Percentiles rank a stretch among this genome's conserved stretches.
Evolutionary conservation across 2,113 vertebrate genomes (phyloP).

Genomic region (Bostrychus sinensis): DNA sequence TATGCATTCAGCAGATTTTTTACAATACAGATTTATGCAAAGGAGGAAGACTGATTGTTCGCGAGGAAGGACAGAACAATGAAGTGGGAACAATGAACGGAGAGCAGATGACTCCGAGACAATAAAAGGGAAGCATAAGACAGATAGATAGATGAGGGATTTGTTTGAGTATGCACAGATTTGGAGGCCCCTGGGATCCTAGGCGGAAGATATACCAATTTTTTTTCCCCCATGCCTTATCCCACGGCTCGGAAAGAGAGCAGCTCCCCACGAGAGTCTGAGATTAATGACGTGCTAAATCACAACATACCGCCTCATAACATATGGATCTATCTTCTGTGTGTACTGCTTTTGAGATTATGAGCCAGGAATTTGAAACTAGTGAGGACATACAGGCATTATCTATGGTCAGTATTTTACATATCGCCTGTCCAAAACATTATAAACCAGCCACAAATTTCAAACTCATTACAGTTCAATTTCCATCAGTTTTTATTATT

Average conservation of each 20-base stretch:
- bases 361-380: neutral
- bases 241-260: conserved; percentile 23
- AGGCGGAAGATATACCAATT: conserved; percentile 16
- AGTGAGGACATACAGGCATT: neutral
- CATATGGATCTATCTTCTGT: conserved; percentile 25
- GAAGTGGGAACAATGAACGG: conserved; percentile 14
- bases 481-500: neutral
- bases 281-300: conserved; percentile 62
- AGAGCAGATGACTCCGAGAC: conserved; percentile 40
- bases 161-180: conserved; percentile 45
- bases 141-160: conserved; percentile 50
- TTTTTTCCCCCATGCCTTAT: conserved; percentile 26
- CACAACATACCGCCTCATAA: conserved; percentile 28
- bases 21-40: neutral
- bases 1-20: conserved; percentile 14
- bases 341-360: conserved; percentile 11
- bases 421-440: too few species aligned
- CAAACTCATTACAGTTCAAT: neutral
- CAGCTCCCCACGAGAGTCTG: conserved; percentile 42
- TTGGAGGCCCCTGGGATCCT: conserved; percentile 46
- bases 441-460: neutral
- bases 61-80: conserved; percentile 15
- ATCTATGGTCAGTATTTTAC: too few species aligned
- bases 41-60: conserved; percentile 3
- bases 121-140: conserved; percentile 34